Evolutionary conservation across 30 jellyfish, hydroid and myxozoan genomes (phyloP).

Genomic region (Sanderia malayensis): DNA sequence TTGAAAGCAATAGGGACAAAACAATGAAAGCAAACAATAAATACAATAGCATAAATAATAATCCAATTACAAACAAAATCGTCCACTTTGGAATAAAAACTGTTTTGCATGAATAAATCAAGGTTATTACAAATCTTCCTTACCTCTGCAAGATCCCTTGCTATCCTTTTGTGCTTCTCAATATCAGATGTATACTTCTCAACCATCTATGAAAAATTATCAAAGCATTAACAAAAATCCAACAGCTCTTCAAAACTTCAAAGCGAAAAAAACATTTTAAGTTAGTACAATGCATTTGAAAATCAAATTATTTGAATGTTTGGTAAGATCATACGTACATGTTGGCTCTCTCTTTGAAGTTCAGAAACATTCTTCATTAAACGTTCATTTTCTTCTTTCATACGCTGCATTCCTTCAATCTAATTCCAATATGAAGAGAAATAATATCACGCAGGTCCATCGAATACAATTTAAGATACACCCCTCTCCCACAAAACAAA

Average conservation of each 20-base stretch:
- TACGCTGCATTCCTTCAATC: background rate
- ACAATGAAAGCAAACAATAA: background rate
- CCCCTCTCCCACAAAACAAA: background rate
- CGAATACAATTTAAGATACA: background rate
- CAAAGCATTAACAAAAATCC: background rate
- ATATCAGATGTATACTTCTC: conserved; percentile 1
- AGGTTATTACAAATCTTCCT: background rate
- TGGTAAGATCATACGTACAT: no score
- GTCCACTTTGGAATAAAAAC: no score
- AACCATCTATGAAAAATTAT: conserved; percentile 12
- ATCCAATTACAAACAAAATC: no score
- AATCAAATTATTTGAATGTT: background rate
- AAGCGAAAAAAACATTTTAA: background rate
- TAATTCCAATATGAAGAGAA: no score
- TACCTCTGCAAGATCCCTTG: conserved; percentile 21
- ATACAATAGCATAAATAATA: no score
- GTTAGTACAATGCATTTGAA: background rate
- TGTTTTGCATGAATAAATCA: background rate
- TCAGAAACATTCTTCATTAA: background rate
- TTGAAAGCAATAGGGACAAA: background rate
- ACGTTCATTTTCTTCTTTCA: background rate
- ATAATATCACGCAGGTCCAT: background rate
- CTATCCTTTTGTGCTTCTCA: conserved; percentile 17
- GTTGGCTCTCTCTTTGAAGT: background rate
- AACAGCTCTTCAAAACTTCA: no score